phyloP scores from a whole-genome alignment of 2,888 invertebrate species.

The Callimorpha dominula region DNA sequence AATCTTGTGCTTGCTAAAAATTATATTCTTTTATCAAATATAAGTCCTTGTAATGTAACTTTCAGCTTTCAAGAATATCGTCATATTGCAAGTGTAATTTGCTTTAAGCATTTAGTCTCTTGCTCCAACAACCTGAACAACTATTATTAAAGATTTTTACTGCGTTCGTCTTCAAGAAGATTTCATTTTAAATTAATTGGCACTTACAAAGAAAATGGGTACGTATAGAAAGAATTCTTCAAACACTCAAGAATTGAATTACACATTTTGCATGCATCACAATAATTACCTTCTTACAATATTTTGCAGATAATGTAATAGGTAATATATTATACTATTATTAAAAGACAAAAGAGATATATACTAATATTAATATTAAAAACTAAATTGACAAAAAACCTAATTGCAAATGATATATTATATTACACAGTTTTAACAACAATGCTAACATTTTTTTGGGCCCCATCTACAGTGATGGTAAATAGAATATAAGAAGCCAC shows the following conservation, averaged over 20 bases:
- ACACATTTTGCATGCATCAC: too few relatives aligned
- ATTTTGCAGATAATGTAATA: neutral
- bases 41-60: slow-evolving; percentile 1
- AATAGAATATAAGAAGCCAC: slow-evolving; percentile 33
- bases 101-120: slow-evolving; percentile 26
- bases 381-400: neutral
- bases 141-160: slow-evolving; percentile 33
- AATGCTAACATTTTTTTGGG: neutral
- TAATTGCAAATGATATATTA: neutral
- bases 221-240: neutral
- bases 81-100: slow-evolving; percentile 23
- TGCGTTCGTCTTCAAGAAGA: slow-evolving; percentile 30
- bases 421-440: neutral
- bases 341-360: too few relatives aligned
- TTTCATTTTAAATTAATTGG: slow-evolving; percentile 68
- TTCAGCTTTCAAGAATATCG: neutral
- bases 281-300: too few relatives aligned
- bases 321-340: neutral
- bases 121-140: slow-evolving; percentile 28
- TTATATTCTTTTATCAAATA: slow-evolving; percentile 1
- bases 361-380: neutral
- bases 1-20: neutral
- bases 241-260: neutral
- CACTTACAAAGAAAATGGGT: neutral
- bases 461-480: neutral